These are phyloP conservation scores for Heliconius sara DNA, from an alignment of 2,888 invertebrate genomes.

Conservation along the genomic window DNA sequence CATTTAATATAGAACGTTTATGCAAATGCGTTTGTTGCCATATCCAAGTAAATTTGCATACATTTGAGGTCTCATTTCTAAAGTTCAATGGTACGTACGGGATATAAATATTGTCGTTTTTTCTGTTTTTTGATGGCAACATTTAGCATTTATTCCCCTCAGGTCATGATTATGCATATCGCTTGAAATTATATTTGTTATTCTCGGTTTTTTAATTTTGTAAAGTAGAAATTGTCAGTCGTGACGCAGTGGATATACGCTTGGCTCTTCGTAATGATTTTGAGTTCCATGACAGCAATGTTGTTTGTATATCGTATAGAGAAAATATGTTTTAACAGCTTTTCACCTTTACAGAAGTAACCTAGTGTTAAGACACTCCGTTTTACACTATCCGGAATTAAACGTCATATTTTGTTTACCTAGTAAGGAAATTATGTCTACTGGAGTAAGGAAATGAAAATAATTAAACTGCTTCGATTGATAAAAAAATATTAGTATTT, in stretches of 20 bases:
- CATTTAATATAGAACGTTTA: constrained; percentile 66
- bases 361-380: background rate
- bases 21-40: constrained; percentile 64
- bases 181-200: constrained; percentile 55
- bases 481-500: too few relatives aligned
- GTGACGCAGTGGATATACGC: background rate
- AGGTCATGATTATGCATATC: constrained; percentile 58
- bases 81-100: constrained; percentile 74
- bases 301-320: too few relatives aligned
- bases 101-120: constrained; percentile 73
- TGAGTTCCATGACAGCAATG: background rate
- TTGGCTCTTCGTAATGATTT: background rate
- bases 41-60: constrained; percentile 68
- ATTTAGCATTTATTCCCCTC: constrained; percentile 63
- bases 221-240: background rate
- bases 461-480: too few relatives aligned
- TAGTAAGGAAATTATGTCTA: background rate
- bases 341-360: background rate
- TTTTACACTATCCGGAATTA: too few relatives aligned
- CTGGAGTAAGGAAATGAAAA: background rate
- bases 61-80: constrained; percentile 69
- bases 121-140: constrained; percentile 59
- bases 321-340: too few relatives aligned
- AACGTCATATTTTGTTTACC: background rate
- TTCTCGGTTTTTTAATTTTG: constrained; percentile 30